Percentiles rank a stretch among this genome's conserved stretches.
Conservation (phyloP, 2,797 vertebrate genomes). For the Holocentrus rufus region DNA sequence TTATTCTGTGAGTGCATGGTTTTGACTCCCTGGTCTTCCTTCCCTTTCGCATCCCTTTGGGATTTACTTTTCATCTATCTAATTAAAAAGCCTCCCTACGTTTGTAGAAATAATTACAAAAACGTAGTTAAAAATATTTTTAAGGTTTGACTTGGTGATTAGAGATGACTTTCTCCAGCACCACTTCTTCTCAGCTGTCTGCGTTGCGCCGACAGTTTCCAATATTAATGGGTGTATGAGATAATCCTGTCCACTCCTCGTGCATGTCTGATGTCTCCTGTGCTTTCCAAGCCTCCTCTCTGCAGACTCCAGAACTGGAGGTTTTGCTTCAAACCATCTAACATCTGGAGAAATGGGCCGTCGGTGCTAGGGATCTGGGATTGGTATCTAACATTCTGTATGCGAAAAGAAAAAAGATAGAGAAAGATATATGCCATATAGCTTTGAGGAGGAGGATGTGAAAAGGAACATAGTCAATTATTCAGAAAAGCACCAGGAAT, state of each 20-base stretch:
- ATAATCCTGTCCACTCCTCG: slow-evolving; percentile 38
- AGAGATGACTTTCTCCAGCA: slow-evolving; percentile 1
- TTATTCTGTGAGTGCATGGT: too few relatives aligned
- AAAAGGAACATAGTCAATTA: too few relatives aligned
- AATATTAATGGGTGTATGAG: slow-evolving; percentile 46
- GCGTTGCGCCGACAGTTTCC: slow-evolving; percentile 13
- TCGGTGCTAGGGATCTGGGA: neutral
- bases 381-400: too few relatives aligned
- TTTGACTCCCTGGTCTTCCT: too few relatives aligned
- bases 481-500: too few relatives aligned
- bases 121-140: neutral
- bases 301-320: slow-evolving; percentile 9
- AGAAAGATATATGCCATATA: neutral
- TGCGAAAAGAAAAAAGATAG: neutral
- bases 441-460: neutral
- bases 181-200: neutral
- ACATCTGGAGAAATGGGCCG: slow-evolving; percentile 4
- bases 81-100: too few relatives aligned
- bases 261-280: slow-evolving; percentile 47
- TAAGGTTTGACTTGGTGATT: neutral
- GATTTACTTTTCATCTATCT: too few relatives aligned
- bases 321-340: slow-evolving; percentile 30
- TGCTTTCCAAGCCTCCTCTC: slow-evolving; percentile 44
- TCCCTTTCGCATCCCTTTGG: too few relatives aligned
- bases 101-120: too few relatives aligned